Conservation (phyloP, 2,113 vertebrate species). For the Hoplias malabaricus region DNA sequence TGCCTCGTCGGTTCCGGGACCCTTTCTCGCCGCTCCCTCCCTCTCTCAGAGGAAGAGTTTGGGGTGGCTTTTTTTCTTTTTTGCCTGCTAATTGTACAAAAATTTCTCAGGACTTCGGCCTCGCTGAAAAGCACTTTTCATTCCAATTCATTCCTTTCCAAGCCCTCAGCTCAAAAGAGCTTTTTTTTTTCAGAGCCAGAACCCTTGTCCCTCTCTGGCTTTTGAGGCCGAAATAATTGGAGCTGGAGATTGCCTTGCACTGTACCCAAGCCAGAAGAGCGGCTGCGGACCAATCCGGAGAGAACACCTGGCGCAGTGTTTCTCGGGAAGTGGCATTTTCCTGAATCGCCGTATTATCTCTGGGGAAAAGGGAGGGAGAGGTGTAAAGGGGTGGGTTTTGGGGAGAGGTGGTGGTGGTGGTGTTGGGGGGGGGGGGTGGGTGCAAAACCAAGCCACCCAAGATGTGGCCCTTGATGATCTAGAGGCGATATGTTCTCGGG, state of each 20-base stretch:
- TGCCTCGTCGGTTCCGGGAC: neutral
- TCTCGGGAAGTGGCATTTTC: conserved; percentile 31
- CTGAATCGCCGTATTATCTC: conserved; percentile 39
- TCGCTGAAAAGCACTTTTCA: conserved; percentile 59
- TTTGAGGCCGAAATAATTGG: conserved; percentile 60
- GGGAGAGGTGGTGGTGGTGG: no score
- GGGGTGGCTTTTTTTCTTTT: conserved; percentile 24
- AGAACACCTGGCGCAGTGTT: conserved; percentile 52
- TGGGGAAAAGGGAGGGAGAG: neutral
- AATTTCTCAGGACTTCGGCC: conserved; percentile 47
- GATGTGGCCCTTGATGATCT: conserved; percentile 36
- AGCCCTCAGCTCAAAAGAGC: conserved; percentile 50
- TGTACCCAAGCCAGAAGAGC: conserved; percentile 44
- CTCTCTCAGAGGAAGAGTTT: conserved; percentile 42
- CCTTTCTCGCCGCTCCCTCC: neutral
- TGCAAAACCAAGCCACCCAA: conserved; percentile 38
- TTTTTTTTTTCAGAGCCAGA: conserved; percentile 42
- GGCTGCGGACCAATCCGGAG: conserved; percentile 40
- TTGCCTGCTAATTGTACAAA: conserved; percentile 49
- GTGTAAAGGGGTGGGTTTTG: no score
- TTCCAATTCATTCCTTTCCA: conserved; percentile 58
- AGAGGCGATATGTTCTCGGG: conserved; percentile 3
- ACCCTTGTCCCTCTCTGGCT: conserved; percentile 39
- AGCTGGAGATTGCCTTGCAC: conserved; percentile 48
- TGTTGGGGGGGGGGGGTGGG: neutral